Base-by-base conservation (phyloP, 2,113 vertebrate genomes). In the Myiagra hebetior region DNA sequence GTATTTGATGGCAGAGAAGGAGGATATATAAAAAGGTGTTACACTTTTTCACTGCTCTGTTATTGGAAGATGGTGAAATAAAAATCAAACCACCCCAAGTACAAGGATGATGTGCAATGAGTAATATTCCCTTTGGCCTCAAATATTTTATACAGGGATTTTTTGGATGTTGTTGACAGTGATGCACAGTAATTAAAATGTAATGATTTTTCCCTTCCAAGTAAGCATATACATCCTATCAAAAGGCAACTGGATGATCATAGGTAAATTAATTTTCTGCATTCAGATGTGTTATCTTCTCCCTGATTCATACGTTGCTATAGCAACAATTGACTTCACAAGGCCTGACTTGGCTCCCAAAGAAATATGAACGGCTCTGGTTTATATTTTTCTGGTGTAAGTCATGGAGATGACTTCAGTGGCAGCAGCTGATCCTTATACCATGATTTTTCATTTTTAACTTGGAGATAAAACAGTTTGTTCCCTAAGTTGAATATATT, bases 241-340 rank as follows among this genome's bases (percentile, higher is more conserved):
- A 96, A 90, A 93, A 74, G 78, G 85, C 64, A 95, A 57, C 42
- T 75, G 56, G 84, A 85, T 93, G 64, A 91, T 97, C 50, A 75
- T 70, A 95, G 81, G 62, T 95, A 93, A 97, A 95, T 96, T 90
- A 94, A 91, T 95, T 94, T 70, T 92, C 92, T 94, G 41, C 55
- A 53, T 96, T 97, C 73, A 95, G 82, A 92, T 59, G 75, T 78
- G 67, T 91, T 97, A 92, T 96, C 93, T 94, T 96, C 87, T 96
- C 78, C 16, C 59, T 67, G 67, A 87, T 97, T 97, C 83, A 89
- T 63, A 39, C 0, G 78, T 98, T 98, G 93, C 95, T 92, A 97
- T 97, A 89, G 97, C 92, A 98, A 98, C 95, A 7, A 39, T 42
- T 97, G 95, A 97, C 95, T 95, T 97, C 89, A 87, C 73, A 53